Conservation (phyloP, 2,888 invertebrate species). For the Parnassius smintheus region DNA sequence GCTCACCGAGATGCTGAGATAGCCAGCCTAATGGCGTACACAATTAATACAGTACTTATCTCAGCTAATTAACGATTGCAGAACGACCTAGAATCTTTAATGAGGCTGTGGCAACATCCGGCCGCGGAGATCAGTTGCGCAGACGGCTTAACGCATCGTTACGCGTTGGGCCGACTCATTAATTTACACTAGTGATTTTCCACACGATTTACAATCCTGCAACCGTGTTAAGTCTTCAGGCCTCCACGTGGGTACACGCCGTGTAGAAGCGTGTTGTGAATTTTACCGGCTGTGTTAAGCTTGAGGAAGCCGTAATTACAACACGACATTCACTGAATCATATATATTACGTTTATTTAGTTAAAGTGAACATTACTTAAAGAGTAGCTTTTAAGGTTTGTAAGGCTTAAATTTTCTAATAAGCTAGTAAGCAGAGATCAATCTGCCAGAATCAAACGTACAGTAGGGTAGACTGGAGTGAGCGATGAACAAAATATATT, state of each 20-base stretch:
- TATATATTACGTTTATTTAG: not conserved
- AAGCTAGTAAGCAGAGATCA: too few species aligned
- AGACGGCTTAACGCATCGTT: slow-evolving; percentile 38
- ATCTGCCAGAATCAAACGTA: too few species aligned
- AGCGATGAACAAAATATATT: too few species aligned
- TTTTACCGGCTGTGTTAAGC: slow-evolving; percentile 1
- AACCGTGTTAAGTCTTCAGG: slow-evolving; percentile 7
- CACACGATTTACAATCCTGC: slow-evolving; percentile 18
- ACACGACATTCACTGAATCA: not conserved
- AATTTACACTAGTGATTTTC: slow-evolving; percentile 26
- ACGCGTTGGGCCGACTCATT: slow-evolving; percentile 27
- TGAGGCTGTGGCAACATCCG: slow-evolving; percentile 77
- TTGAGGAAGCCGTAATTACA: slow-evolving; percentile 1
- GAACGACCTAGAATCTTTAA: slow-evolving; percentile 78
- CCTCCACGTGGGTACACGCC: slow-evolving; percentile 6
- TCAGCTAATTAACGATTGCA: slow-evolving; percentile 77
- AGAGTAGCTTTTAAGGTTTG: too few species aligned
- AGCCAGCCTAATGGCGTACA: slow-evolving; percentile 68
- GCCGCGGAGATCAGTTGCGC: slow-evolving; percentile 43
- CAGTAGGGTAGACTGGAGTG: too few species aligned
- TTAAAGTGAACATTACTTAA: too few species aligned
- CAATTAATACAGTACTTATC: slow-evolving; percentile 79
- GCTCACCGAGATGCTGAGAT: slow-evolving; percentile 60
- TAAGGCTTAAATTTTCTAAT: too few species aligned
- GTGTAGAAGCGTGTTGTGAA: slow-evolving; percentile 13